phyloP scores from a whole-genome alignment of 2,797 vertebrate genomes.

The Argyrosomus regius region DNA sequence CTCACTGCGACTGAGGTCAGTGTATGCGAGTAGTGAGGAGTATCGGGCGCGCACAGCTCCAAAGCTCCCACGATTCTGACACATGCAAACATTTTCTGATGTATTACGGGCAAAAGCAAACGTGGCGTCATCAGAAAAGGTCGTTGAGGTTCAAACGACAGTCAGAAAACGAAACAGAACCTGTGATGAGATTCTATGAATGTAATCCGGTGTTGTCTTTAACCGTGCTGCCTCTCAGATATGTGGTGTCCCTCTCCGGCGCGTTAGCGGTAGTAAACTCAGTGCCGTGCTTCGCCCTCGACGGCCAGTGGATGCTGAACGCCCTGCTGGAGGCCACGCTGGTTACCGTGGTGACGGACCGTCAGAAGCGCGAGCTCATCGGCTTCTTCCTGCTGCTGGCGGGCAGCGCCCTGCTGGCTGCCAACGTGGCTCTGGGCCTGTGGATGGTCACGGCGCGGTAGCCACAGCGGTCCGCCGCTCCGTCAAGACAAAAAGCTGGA shows the following conservation, averaged over 20 bases:
- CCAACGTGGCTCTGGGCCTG: constrained; percentile 95
- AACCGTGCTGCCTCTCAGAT: constrained; percentile 81
- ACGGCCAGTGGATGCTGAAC: constrained; percentile 98
- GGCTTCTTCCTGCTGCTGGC: constrained; percentile 96
- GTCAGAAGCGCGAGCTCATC: constrained; percentile 91
- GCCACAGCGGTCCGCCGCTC: constrained; percentile 42
- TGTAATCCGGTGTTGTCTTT: constrained; percentile 41
- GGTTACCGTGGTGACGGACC: constrained; percentile 90
- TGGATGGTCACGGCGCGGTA: constrained; percentile 99
- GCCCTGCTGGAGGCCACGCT: constrained; percentile 95
- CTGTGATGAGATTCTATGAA: not conserved
- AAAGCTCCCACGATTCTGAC: no score
- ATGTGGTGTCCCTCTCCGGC: constrained; percentile 95
- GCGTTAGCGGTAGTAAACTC: constrained; percentile 97
- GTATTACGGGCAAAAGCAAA: no score
- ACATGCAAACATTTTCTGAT: no score
- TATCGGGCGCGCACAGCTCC: no score
- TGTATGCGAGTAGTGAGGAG: no score
- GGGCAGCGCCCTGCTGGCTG: constrained; percentile 95
- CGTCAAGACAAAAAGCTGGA: not conserved
- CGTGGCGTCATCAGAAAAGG: no score
- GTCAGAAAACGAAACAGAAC: not conserved
- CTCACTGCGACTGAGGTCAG: not conserved
- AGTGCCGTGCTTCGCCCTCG: constrained; percentile 96
- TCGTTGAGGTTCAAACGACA: no score